Base-by-base conservation (phyloP, 2,888 invertebrate species). In the Pasiphila rectangulata region DNA sequence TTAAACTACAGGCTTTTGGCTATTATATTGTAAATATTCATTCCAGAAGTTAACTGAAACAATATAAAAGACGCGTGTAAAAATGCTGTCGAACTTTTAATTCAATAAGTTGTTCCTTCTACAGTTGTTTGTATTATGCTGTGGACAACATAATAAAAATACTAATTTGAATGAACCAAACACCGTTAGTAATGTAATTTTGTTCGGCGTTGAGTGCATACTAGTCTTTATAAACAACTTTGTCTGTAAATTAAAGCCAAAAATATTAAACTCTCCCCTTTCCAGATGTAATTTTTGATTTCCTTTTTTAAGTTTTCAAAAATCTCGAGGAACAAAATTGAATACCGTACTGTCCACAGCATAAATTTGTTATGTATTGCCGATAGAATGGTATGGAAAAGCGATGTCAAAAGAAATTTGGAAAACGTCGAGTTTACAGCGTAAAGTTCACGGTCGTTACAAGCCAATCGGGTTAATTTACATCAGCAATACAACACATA, bases 401-500 rank as follows among this genome's bases (percentile, higher is more conserved):
- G 80, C 76, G 67, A 70, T 80, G 78, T 62, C 64, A 67, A 59
- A 57, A 64, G 68, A 82, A 32, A 79, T 82, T 86, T 73, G 60
- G 72, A 69, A 67, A 61, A 58, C 54, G 47, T 56, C 37, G 56
- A 47, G 52, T 39, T 43, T 49, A 53, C 43, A 34, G 50, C 37
- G 32, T 37, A 54, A 47, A 46, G 36, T 57, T 49, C 57, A 59
- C 45, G 38, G 36, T 44, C 46, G 35, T 61, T 61, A 59, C 50
- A 81, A 82, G 82, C 83, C 83, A 82, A 83, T 79, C 63, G 57
- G 67, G 75, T 77, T 76, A 76, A 66, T 67, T 47, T 51, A 59
- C 66, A 75, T 76, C 81, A 83, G 82, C 82, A 81, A 81, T 81
- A 82, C 83, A 75, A 72, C 67, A 74, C 69, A 59, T 63, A 56